These are phyloP conservation scores for Yponomeuta sedellus DNA, from an alignment of 2,888 invertebrate species.

Conservation along the genomic window DNA sequence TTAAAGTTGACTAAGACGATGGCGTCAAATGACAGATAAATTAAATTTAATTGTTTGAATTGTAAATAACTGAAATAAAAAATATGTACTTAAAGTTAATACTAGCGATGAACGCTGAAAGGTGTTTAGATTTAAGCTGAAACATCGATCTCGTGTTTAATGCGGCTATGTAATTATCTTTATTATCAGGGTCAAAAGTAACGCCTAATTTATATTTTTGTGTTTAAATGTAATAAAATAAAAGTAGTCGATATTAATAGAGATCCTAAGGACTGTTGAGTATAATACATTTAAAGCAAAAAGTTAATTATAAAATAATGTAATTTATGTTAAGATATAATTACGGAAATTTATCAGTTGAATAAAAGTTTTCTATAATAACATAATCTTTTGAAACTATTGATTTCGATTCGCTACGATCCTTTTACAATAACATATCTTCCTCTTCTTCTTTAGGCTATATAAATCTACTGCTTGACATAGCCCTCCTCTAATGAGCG, in stretches of 20 bases:
- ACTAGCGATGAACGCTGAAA: neutral
- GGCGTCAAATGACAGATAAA: neutral
- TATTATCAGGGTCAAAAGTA: conserved; percentile 49
- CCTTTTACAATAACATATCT: too few species aligned
- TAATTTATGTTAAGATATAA: neutral
- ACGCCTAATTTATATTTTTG: conserved; percentile 21
- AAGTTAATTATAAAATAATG: neutral
- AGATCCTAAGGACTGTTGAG: neutral
- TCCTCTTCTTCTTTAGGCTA: too few species aligned
- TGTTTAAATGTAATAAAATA: neutral
- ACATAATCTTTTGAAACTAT: neutral
- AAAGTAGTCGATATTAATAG: neutral
- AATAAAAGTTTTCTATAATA: conserved; percentile 10
- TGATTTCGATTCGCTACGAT: neutral
- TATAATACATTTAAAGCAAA: neutral
- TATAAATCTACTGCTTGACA: too few species aligned
- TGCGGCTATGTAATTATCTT: conserved; percentile 48
- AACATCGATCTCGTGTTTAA: conserved; percentile 31
- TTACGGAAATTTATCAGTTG: conserved; percentile 7
- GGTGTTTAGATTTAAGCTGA: conserved; percentile 24
- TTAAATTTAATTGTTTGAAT: too few species aligned
- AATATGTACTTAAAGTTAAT: neutral
- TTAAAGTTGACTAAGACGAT: neutral
- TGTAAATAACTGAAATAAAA: neutral
- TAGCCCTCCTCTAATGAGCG: too few species aligned